phyloP scores from a whole-genome alignment of 2,888 invertebrate genomes.

The Argyresthia goedartella region DNA sequence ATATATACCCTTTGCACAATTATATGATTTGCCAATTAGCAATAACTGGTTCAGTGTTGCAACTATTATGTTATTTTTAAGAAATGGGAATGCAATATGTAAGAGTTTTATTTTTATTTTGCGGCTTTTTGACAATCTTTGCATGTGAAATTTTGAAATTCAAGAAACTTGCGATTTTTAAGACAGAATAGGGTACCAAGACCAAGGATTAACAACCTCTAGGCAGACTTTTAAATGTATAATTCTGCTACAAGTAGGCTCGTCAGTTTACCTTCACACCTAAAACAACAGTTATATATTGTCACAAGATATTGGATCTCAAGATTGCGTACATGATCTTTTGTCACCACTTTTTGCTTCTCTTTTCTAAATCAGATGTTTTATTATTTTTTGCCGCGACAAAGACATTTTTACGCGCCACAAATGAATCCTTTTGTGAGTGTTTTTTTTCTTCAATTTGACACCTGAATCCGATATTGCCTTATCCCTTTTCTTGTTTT shows the following conservation, averaged over 20 bases:
- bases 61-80: too few species aligned
- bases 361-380: constrained; percentile 21
- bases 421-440: constrained; percentile 42
- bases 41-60: too few species aligned
- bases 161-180: too few species aligned
- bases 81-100: too few species aligned
- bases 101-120: too few species aligned
- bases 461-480: constrained; percentile 51
- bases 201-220: neutral
- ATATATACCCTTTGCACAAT: too few species aligned
- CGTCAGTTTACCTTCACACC: constrained; percentile 21
- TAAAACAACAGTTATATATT: constrained; percentile 55
- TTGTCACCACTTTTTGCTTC: constrained; percentile 36
- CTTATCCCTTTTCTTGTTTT: constrained; percentile 31
- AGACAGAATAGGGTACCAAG: too few species aligned
- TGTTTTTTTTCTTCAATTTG: constrained; percentile 43
- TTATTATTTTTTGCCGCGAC: constrained; percentile 12
- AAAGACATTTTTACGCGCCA: constrained; percentile 56
- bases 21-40: too few species aligned
- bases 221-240: neutral
- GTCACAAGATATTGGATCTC: constrained; percentile 48
- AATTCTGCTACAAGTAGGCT: neutral
- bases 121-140: too few species aligned
- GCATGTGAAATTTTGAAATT: too few species aligned
- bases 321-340: constrained; percentile 50